phyloP scores from a whole-genome alignment of 2,888 invertebrate genomes.

The Drymonia ruficornis region DNA sequence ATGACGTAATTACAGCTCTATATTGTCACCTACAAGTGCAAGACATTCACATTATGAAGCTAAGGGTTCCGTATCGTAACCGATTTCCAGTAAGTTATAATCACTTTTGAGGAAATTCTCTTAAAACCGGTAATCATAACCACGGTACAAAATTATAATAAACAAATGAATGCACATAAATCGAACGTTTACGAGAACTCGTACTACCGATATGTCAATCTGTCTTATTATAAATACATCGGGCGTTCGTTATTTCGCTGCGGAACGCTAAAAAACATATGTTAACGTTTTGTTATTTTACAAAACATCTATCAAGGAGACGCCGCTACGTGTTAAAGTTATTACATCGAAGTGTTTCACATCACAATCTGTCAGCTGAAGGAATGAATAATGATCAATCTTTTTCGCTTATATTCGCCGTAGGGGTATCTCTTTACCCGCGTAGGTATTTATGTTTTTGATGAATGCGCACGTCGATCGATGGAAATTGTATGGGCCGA shows the following conservation, averaged over 20 bases:
- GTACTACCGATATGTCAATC: conserved; percentile 16
- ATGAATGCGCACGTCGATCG: conserved; percentile 39
- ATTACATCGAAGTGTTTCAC: conserved; percentile 71
- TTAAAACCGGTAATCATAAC: too few species aligned
- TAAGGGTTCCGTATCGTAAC: too few species aligned
- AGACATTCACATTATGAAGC: too few species aligned
- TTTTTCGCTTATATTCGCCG: conserved; percentile 63
- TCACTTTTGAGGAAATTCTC: too few species aligned
- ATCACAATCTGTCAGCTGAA: conserved; percentile 73
- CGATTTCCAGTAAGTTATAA: too few species aligned
- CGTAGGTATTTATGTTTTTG: conserved; percentile 52
- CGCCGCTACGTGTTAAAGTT: conserved; percentile 65
- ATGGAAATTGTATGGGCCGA: conserved; percentile 42
- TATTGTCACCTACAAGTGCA: conserved; percentile 9
- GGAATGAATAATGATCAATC: conserved; percentile 75
- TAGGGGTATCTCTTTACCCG: conserved; percentile 58
- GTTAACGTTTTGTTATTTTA: conserved; percentile 63
- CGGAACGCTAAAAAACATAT: conserved; percentile 47
- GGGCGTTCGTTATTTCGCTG: conserved; percentile 9
- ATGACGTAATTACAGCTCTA: conserved; percentile 54
- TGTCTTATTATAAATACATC: neutral
- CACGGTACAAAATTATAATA: neutral
- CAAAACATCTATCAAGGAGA: conserved; percentile 62
- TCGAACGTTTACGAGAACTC: neutral
- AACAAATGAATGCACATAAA: neutral